phyloP scores from a whole-genome alignment of 2,113 vertebrate species.

The Hydrochoerus hydrochaeris region DNA sequence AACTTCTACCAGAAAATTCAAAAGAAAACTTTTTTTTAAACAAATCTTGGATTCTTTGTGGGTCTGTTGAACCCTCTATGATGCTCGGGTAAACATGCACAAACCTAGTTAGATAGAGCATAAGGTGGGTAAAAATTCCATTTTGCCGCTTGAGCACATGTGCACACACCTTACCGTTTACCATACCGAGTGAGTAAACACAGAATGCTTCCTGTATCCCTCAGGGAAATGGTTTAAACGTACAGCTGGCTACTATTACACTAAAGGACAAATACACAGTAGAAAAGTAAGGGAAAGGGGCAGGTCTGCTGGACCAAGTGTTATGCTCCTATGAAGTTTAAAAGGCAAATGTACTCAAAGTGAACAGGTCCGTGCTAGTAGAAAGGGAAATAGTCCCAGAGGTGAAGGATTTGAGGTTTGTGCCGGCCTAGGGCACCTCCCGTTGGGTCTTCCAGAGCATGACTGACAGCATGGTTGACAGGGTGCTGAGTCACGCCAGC shows the following conservation, averaged over 20 bases:
- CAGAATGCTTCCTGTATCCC: background rate
- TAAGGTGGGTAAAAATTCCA: background rate
- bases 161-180: background rate
- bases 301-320: background rate
- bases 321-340: background rate
- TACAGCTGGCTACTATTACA: background rate
- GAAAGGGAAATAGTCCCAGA: background rate
- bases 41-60: background rate
- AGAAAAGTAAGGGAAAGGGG: background rate
- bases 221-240: background rate
- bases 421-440: background rate
- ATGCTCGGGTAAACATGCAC: background rate
- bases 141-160: background rate
- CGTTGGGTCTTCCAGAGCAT: background rate
- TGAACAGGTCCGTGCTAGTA: background rate
- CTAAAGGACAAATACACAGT: background rate
- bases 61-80: background rate
- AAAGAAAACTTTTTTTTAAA: background rate
- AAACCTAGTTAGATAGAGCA: background rate
- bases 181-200: background rate
- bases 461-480: background rate
- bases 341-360: background rate
- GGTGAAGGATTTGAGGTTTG: background rate
- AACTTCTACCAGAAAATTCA: background rate
- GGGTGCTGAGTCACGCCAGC: background rate